A percentile compares a stretch with the other conserved stretches of the same genome.
phyloP scores from a whole-genome alignment of 2,113 vertebrate species.

The Brachypteracias leptosomus region DNA sequence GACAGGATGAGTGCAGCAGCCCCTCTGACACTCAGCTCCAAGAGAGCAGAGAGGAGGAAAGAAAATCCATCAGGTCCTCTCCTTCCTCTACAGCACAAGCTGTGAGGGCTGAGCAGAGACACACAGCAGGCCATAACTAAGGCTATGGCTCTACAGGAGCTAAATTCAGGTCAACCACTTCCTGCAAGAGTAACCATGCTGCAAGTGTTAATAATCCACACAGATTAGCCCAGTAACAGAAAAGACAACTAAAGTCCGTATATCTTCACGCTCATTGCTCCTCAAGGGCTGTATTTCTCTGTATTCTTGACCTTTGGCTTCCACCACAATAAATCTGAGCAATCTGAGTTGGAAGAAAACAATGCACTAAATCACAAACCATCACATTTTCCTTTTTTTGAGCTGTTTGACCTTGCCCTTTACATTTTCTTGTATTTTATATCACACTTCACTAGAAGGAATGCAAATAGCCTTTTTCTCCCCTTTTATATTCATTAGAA shows the following conservation, averaged over 20 bases:
- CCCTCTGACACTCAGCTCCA: background rate
- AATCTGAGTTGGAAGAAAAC: background rate
- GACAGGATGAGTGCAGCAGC: background rate
- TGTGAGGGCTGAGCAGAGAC: background rate
- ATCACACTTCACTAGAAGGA: background rate
- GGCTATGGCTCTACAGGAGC: background rate
- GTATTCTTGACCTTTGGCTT: background rate
- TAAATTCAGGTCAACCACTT: background rate
- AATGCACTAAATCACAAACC: background rate
- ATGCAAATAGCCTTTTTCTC: background rate
- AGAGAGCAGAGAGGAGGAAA: background rate
- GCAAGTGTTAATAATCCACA: background rate
- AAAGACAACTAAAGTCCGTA: background rate
- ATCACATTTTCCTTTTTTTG: background rate
- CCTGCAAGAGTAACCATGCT: background rate
- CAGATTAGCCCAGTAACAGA: background rate
- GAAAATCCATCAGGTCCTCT: background rate
- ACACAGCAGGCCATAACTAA: background rate
- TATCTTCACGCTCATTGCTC: background rate
- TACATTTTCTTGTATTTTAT: background rate
- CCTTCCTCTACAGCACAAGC: background rate
- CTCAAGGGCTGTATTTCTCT: background rate
- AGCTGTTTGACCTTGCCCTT: background rate
- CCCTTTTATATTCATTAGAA: background rate
- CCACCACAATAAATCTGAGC: background rate